Base-by-base conservation (phyloP, 2,113 vertebrate genomes). In the Oxyura jamaicensis region DNA sequence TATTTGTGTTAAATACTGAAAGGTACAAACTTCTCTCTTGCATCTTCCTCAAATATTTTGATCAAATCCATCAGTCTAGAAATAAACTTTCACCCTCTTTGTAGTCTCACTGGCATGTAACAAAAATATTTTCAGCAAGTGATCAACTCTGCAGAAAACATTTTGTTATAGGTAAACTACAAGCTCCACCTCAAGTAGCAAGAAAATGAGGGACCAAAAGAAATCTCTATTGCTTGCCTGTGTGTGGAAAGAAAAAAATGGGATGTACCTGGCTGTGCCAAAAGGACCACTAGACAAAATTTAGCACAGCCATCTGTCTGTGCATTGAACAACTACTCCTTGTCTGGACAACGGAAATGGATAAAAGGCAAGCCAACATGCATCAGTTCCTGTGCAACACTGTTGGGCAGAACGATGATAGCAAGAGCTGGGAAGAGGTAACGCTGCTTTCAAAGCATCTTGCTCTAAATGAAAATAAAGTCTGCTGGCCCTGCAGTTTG, bases 1-100 rank as follows among this genome's bases (percentile, higher is more conserved):
- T 50, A 94, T 77, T 91, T 92, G 86, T 93, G 88, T 94, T 94
- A 72, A 94, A 88, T 63, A 90, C 36, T 77, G 77, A 82, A 83
- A 96, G 80, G 95, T 26, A 96, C 86, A 94, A 96, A 97, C 67
- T 60, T 87, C 55, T 85, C 26, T 74, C 11, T 8, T 71, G 62
- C 26, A 41, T 67, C 59, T 14, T 75, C 85, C 91, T 93, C 92
- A 87, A 94, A 53, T 67, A 84, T 59, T 95, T 68, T 91, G 76
- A 95, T 58, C 69, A 35, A 59, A 17, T 55, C 44, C 83, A 76
- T 85, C 59, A 13, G 42, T 6, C 21, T 31, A 84, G 42, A 65
- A 75, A 92, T 84, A 93, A 95, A 42, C 3, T 52, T 93, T 80
- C 86, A 46, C 16, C 31, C 7, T 4, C 33, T n/a, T 16, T 10